phyloP scores from a whole-genome alignment of 2,113 vertebrate genomes.

The Ctenodactylus gundi region DNA sequence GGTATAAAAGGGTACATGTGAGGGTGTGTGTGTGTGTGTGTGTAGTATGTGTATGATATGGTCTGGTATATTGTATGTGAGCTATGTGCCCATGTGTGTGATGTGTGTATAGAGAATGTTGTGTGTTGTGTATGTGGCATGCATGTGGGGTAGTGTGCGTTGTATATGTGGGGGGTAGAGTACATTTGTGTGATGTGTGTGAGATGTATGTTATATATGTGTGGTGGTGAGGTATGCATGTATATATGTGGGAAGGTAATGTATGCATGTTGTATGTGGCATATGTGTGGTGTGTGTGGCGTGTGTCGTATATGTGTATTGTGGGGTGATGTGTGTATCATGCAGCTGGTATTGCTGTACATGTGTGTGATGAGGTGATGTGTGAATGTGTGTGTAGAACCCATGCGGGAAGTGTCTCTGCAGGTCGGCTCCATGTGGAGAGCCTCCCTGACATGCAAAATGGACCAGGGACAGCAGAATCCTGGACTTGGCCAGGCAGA shows the following conservation, averaged over 20 bases:
- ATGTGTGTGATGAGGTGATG: not conserved
- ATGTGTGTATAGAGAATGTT: not conserved
- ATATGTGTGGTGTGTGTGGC: not conserved
- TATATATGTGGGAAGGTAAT: not conserved
- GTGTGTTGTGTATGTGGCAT: not conserved
- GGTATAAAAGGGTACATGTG: too few species aligned
- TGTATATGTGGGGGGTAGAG: not conserved
- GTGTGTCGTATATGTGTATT: not conserved
- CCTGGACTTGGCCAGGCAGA: too few species aligned
- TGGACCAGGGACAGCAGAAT: too few species aligned
- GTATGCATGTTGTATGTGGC: not conserved
- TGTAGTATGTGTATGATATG: not conserved
- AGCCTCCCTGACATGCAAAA: too few species aligned
- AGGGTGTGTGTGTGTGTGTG: too few species aligned
- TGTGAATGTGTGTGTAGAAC: not conserved
- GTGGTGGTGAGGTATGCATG: not conserved
- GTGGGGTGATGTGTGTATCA: not conserved
- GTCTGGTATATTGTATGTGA: not conserved
- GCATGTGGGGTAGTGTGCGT: not conserved
- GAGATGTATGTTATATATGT: not conserved
- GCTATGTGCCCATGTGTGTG: not conserved
- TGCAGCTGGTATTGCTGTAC: not conserved
- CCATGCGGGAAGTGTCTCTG: too few species aligned
- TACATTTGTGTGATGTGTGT: not conserved
- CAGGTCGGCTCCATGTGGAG: too few species aligned